A percentile compares a stretch with the other conserved stretches of the same genome.
Evolutionary conservation across 2,797 vertebrate genomes (phyloP).

Genomic region (Tarsius wallacei): DNA sequence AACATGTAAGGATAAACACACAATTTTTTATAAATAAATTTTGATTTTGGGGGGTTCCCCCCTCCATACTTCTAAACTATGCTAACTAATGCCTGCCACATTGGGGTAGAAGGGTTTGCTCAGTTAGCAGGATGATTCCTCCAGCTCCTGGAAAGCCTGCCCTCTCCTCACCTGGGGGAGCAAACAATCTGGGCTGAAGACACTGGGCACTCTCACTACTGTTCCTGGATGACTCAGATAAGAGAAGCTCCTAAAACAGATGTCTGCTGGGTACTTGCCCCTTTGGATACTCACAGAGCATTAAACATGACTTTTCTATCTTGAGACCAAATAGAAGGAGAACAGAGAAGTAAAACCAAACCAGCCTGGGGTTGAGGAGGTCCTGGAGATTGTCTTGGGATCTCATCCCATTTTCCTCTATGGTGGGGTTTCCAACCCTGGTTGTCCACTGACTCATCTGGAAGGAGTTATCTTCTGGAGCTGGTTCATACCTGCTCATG

Average conservation of each 20-base stretch:
- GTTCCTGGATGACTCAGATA: not conserved
- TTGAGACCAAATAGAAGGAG: not conserved
- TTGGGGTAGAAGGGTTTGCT: not conserved
- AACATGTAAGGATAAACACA: no score
- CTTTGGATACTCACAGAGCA: not conserved
- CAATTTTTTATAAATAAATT: no score
- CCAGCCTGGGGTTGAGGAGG: not conserved
- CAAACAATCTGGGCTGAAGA: not conserved
- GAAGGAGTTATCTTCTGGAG: not conserved
- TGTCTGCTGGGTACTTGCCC: not conserved
- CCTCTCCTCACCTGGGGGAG: not conserved
- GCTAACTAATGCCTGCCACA: no score
- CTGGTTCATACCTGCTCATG: not conserved
- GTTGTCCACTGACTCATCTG: not conserved
- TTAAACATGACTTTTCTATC: not conserved
- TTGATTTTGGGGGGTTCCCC: no score
- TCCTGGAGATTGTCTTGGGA: not conserved
- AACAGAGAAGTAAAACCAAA: not conserved
- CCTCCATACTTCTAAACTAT: no score
- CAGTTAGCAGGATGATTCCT: not conserved
- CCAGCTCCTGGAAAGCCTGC: no score
- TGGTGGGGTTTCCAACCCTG: not conserved
- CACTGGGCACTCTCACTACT: not conserved
- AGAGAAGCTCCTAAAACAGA: not conserved
- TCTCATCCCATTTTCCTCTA: not conserved